Evolutionary conservation across 2,113 vertebrate genomes (phyloP).

Genomic region (Marcusenius ussheri): DNA sequence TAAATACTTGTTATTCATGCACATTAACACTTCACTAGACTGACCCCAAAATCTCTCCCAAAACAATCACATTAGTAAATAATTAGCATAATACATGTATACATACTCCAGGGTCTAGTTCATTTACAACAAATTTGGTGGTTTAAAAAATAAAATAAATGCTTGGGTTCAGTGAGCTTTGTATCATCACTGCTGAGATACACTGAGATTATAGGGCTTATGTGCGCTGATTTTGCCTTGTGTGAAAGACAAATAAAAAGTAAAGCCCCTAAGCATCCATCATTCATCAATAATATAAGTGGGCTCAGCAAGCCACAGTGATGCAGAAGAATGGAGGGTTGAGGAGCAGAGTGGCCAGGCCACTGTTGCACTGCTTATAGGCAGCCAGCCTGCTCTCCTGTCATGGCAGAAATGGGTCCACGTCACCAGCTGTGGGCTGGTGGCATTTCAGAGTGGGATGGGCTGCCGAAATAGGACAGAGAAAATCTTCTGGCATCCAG

Average conservation of each 20-base stretch:
- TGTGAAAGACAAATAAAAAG: background rate
- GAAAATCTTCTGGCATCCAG: background rate
- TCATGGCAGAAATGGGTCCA: background rate
- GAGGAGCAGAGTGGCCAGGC: background rate
- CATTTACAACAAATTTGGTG: background rate
- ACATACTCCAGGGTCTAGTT: background rate
- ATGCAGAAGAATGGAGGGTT: background rate
- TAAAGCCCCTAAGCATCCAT: background rate
- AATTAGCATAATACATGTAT: background rate
- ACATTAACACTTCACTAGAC: background rate
- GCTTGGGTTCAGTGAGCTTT: background rate
- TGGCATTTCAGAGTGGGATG: background rate
- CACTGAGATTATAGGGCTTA: background rate
- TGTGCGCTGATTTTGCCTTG: background rate
- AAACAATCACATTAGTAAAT: background rate
- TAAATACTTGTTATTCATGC: background rate
- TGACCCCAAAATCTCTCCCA: background rate
- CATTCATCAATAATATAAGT: background rate
- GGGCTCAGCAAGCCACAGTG: background rate
- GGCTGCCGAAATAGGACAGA: background rate
- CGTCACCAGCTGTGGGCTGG: background rate
- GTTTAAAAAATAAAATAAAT: background rate
- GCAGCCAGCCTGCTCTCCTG: background rate
- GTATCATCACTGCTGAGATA: background rate
- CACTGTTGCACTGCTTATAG: background rate